Base-by-base conservation (phyloP, 2,888 invertebrate species). In the Unio delphinus region DNA sequence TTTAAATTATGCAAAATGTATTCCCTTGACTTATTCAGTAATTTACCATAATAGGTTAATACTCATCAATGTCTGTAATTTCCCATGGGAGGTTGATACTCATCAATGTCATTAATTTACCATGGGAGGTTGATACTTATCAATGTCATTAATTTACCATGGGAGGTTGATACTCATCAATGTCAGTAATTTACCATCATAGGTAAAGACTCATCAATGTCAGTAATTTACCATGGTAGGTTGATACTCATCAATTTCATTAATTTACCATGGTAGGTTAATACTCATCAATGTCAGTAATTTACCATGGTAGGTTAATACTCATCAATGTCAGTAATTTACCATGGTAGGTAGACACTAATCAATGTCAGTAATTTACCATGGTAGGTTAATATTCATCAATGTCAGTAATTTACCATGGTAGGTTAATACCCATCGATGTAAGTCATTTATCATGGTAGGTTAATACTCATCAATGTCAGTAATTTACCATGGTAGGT, bases 401-500 rank as follows among this genome's bases (percentile, higher is more conserved):
- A 34, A 88, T 76, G 15, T 45, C 4, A 45, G 45, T 45, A 45
- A 78, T 82, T 81, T 74, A 88, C 87, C 67, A 83, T 74, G 15
- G 86, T 84, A 23, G 82, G 81, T 62, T 75, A 79, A 62, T 83
- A 78, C 60, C 81, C 74, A 70, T 88, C 88, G 30, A 88, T 76
- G 15, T 45, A 1, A 45, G 45, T 45, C 11, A 78, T 82, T 81
- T 74, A 88, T 86, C 67, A 83, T 74, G 15, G 86, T 84, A 23
- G 82, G 81, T 62, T 75, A 79, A 62, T 83, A 78, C 60, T 82
- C 74, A 70, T 88, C 88, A 34, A 88, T 76, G 15, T 45, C 4
- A 45, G 45, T 45, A 45, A 78, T 82, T 81, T 74, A 88, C 87
- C 67, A 83, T 74, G 15, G 86, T 84, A 23, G 82, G 81, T 62